Base-by-base conservation (phyloP, 2,113 vertebrate species). In the Labeo catla region DNA sequence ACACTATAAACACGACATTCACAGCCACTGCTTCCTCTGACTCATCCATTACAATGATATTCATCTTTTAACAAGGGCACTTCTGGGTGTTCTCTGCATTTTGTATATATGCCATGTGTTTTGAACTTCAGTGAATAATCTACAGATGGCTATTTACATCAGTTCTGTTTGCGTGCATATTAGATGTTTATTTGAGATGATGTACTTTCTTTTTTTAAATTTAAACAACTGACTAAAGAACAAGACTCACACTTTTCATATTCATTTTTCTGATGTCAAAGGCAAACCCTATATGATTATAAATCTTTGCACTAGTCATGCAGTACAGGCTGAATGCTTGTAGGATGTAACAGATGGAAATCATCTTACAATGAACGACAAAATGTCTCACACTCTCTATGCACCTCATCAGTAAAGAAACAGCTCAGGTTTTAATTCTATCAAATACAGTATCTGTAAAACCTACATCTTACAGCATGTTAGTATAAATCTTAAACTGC, bases 21-120 rank as follows among this genome's bases (percentile, higher is more conserved):
- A 65, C 66, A 76, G 16, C 54, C 70, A 81, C 76, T 34, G 52
- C 85, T 84, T 89, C 79, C 84, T 86, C 81, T 86, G 81, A 77
- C 79, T 83, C 84, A 50, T 73, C 65, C 81, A 88, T 86, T 86
- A 84, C 63, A 76, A 76, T 23, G 19, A 86, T 43, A 79, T 89
- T 63, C 70, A 78, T 84, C 76, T 45, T 72, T 88, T 81, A 74
- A 39, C n/a, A 88, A 84, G 72, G 52, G 54, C 85, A 84, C 76
- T 66, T 85, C 66, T 74, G 87, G 65, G 54, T 39, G 23, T 72
- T 87, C 78, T 50, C 21, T 43, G 43, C 8, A 59, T 79, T 80
- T 74, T 86, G 45, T 23, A 45, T 10, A 21, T 83, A 83, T 49
- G 45, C 23, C 1, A 21, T 80, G 59, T 23, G 36, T 57, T 47